A percentile compares a stretch with the other conserved stretches of the same genome.
phyloP scores from a whole-genome alignment of 2,113 vertebrate species.

The Podilymbus podiceps region DNA sequence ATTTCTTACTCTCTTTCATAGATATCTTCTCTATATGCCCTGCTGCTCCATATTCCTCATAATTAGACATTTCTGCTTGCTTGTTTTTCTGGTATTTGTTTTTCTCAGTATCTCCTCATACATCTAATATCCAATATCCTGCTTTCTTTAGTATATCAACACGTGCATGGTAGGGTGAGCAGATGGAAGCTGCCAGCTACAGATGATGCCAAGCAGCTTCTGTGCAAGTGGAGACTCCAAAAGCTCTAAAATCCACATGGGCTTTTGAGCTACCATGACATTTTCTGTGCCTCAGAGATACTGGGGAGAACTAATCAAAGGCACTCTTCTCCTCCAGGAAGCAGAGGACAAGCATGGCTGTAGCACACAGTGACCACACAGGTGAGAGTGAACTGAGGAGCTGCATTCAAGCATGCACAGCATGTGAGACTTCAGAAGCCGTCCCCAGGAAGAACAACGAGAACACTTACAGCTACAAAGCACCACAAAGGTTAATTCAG shows the following conservation, averaged over 20 bases:
- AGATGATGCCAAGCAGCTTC: neutral
- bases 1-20: neutral
- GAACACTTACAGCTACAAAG: neutral
- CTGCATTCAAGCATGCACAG: neutral
- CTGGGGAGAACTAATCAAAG: neutral
- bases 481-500: neutral
- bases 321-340: neutral
- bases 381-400: neutral
- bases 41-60: neutral
- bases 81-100: neutral
- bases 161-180: neutral
- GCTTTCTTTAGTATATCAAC: neutral
- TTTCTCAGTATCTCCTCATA: neutral
- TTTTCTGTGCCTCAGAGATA: neutral
- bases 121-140: neutral
- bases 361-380: neutral
- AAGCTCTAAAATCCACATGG: neutral
- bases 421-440: neutral
- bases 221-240: neutral
- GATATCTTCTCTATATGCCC: neutral
- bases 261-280: neutral
- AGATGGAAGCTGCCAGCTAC: conserved; percentile 12
- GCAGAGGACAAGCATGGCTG: rapidly evolving
- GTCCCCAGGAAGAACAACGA: too few species aligned
- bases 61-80: neutral